Base-by-base conservation (phyloP, 2,797 vertebrate genomes). In the Ataeniobius toweri region DNA sequence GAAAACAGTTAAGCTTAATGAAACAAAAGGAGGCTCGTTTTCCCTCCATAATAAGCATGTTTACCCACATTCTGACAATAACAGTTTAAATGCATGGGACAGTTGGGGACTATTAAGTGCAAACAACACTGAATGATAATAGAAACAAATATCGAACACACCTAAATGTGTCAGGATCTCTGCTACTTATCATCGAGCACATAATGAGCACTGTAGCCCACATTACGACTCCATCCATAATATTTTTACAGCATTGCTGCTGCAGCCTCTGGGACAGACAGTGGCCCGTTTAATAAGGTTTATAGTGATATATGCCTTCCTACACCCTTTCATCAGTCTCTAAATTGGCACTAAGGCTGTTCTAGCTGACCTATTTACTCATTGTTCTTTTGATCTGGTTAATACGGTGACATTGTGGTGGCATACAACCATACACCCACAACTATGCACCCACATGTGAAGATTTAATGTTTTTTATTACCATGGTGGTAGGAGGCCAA, bases 301-400 rank as follows among this genome's bases (percentile, higher is more conserved):
- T 90, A 86, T 88, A 90, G 91, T 90, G 85, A 91, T 90, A 88
- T 85, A 92, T 88, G 84, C 74, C 91, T 90, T 91, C 91, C 92
- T 86, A 93, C 91, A 85, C 86, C 90, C 86, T 89, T 93, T 91
- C 92, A 91, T 94, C 92, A 89, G 87, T 77, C 87, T 89, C 84
- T 92, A 89, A 93, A 93, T 93, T 94, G 93, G 88, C 91, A 92
- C 86, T 91, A 89, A 90, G 89, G 89, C 88, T 80, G 85, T 93
- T 89, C 74, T 83, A 74, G 89, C 89, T 93, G 93, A 95, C 93
- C 93, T 91, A 93, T 93, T 94, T 94, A 91, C 78, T 85, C 90
- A 87, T 84, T 94, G 85, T 90, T 76, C 67, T 75, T 84, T 72
- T 89, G 88, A 94, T 93, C 78, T 91, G 89, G 87, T 91, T 93